These are phyloP conservation scores for Calameuta idolon DNA, from an alignment of 2,888 invertebrate species.

Conservation along the genomic window DNA sequence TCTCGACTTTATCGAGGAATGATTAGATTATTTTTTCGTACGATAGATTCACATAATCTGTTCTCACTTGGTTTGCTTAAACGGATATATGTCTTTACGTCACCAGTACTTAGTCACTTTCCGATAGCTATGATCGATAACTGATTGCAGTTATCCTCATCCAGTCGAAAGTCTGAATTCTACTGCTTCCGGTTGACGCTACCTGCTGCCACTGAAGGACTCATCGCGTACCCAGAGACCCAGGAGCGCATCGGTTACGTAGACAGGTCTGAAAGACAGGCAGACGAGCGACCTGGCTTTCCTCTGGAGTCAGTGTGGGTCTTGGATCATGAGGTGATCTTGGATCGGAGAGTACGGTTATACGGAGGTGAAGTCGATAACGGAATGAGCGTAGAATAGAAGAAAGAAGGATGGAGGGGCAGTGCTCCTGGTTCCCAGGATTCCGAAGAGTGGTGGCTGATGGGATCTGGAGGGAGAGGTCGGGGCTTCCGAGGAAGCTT, in stretches of 20 bases:
- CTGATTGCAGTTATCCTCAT: not conserved
- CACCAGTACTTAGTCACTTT: not conserved
- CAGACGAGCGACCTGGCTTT: conserved; percentile 49
- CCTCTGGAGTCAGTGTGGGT: conserved; percentile 21
- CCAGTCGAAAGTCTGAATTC: not conserved
- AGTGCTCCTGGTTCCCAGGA: not conserved
- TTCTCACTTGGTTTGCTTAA: not conserved
- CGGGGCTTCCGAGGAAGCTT: not conserved
- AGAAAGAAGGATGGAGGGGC: not conserved
- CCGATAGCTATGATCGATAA: not conserved
- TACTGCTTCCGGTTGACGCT: not conserved
- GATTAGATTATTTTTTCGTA: not conserved
- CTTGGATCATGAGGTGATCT: conserved; percentile 53
- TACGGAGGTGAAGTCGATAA: conserved; percentile 46
- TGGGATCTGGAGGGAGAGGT: not conserved
- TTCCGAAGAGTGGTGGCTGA: not conserved
- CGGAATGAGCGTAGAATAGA: conserved; percentile 30
- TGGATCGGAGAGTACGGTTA: conserved; percentile 59
- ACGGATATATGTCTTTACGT: not conserved
- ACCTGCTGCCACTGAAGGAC: not conserved
- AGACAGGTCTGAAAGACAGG: conserved; percentile 23
- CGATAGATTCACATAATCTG: not conserved
- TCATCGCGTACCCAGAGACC: not conserved
- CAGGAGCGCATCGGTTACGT: conserved; percentile 32
- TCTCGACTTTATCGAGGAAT: not conserved